Evolutionary conservation across 2,113 vertebrate genomes (phyloP).

Genomic region (Oxyruncus cristatus): DNA sequence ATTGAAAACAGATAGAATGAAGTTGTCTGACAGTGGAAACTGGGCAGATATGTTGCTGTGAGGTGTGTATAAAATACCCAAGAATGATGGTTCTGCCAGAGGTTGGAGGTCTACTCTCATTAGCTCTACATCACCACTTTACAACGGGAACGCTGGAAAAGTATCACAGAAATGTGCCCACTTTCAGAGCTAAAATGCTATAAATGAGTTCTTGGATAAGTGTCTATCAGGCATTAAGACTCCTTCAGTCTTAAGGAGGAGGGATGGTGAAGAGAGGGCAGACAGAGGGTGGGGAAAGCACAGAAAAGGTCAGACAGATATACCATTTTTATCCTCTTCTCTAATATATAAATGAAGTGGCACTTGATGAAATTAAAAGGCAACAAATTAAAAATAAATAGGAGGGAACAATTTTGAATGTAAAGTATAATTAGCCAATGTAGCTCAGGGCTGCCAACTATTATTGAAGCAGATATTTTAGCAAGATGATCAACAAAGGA

Average conservation of each 20-base stretch:
- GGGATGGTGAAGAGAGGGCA: background rate
- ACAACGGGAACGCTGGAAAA: background rate
- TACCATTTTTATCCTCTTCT: background rate
- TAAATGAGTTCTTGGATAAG: background rate
- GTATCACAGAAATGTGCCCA: background rate
- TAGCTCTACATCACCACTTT: background rate
- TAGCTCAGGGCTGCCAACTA: slow-evolving; percentile 2
- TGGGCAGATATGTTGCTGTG: background rate
- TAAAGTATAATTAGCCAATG: slow-evolving; percentile 33
- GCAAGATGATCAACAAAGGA: slow-evolving; percentile 48
- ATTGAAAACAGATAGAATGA: background rate
- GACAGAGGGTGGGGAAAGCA: background rate
- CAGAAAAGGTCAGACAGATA: background rate
- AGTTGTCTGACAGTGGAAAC: background rate
- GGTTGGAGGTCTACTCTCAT: background rate
- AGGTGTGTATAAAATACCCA: background rate
- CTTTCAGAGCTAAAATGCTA: background rate
- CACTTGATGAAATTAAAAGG: slow-evolving; percentile 13
- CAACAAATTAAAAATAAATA: slow-evolving; percentile 55
- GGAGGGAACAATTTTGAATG: slow-evolving; percentile 19
- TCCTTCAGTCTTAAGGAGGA: background rate
- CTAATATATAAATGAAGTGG: background rate
- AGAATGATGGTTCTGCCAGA: background rate
- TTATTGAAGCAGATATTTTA: slow-evolving; percentile 37
- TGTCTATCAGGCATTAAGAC: background rate